These are phyloP conservation scores for Dysidea cf. avara DNA, from an alignment of 37 sponge, comb jelly and placozoan genomes.

Conservation along the genomic window DNA sequence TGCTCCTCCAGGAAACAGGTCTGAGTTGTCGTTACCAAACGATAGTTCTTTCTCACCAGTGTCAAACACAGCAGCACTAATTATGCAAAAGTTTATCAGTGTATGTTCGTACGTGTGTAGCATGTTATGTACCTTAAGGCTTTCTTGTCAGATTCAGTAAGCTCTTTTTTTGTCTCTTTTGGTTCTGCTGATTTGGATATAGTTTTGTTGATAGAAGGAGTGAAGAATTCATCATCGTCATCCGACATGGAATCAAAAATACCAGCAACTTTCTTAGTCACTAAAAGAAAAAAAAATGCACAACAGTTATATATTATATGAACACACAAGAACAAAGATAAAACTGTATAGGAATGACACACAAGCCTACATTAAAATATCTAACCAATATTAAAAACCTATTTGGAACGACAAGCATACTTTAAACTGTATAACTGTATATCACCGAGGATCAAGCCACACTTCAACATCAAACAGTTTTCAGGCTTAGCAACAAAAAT, in stretches of 20 bases:
- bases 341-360: neutral
- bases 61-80: too few relatives aligned
- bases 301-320: neutral
- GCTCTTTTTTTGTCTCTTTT: conserved; percentile 2
- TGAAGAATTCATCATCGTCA: conserved; percentile 58
- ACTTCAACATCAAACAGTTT: too few relatives aligned
- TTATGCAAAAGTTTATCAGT: too few relatives aligned
- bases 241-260: conserved; percentile 66
- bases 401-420: too few relatives aligned
- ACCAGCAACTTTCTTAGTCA: conserved; percentile 20
- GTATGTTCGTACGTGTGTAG: too few relatives aligned
- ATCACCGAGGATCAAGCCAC: too few relatives aligned
- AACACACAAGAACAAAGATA: neutral
- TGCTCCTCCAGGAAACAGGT: too few relatives aligned
- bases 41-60: too few relatives aligned
- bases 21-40: too few relatives aligned
- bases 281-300: neutral
- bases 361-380: neutral
- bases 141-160: neutral
- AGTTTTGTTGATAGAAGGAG: conserved; percentile 26
- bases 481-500: too few relatives aligned
- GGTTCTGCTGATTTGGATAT: neutral
- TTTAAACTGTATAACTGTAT: too few relatives aligned
- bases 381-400: too few relatives aligned
- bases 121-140: conserved; percentile 2